Evolutionary conservation across 1,140 invertebrate species (phyloP), one percentile per base, ranked within the genome.

Genomic region (Nephotettix cincticeps): DNA sequence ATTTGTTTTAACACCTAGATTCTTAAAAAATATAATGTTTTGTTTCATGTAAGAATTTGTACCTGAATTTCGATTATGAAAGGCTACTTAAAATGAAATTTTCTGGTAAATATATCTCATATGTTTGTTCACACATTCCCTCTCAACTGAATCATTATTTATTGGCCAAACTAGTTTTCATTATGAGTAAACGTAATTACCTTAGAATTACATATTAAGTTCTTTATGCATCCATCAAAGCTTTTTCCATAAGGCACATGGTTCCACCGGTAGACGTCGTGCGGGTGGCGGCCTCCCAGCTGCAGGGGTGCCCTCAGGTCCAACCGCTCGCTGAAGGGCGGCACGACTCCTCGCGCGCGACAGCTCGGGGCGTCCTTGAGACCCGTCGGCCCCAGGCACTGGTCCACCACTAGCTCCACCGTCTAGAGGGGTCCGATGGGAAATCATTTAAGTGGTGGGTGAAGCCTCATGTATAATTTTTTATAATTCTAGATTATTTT

Each of bases 251-350:
- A 87, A 4, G 94, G 94, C 85, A 95, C 92, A 75, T 90, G 91
- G 74, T 91, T 89, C 92, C 91, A 95, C 73, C 90, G 89, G 79
- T 94, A 96, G 73, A 92, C 90, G 76, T 94, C 91, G 19, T 93
- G 88, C 70, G 81, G 77, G 77, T 93, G 91, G 1, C 95, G 81
- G 1, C 97, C 97, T 29, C 88, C 88, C 14, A 99, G 86, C 84
- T 99, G 96, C 27, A 99, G 83, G 0, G 96, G 95, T 0, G 94
- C 90, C 82, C 98, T 97, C 0, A 99, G 95, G 83, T 99, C 98
- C 3, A 99, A 84, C 77, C 96, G 98, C 81, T 97, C 95, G 80
- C 96, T 97, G 82, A 97, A 98, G 1, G 95, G 94, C 13, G 94
- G 94, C 73, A 98, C 94, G 0, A 86, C 88, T 13, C 93, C 94